Evolutionary conservation across 2,113 vertebrate species (phyloP).

Genomic region (Tringa solitaria): DNA sequence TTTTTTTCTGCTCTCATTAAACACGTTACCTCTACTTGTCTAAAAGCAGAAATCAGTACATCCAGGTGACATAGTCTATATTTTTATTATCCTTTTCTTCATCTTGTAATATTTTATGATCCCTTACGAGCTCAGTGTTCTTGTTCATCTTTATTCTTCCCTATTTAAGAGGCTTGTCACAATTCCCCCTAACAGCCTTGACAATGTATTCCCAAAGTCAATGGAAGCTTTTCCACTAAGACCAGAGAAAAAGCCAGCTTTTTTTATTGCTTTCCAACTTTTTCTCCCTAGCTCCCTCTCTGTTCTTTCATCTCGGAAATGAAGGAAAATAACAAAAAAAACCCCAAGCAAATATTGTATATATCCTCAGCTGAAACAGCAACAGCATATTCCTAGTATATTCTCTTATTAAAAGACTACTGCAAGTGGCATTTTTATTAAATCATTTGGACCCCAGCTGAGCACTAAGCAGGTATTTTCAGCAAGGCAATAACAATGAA

Average conservation of each 20-base stretch:
- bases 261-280: not conserved
- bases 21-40: not conserved
- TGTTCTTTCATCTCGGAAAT: not conserved
- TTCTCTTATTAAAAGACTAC: not conserved
- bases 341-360: not conserved
- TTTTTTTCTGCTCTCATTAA: not conserved
- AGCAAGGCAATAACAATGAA: not conserved
- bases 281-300: not conserved
- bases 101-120: not conserved
- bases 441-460: not conserved
- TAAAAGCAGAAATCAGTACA: not conserved
- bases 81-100: not conserved
- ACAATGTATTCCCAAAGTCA: not conserved
- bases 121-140: fast-evolving
- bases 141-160: not conserved
- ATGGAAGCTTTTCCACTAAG: not conserved
- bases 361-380: not conserved
- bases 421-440: not conserved
- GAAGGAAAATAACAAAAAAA: not conserved
- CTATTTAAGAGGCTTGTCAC: not conserved
- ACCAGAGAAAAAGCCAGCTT: not conserved
- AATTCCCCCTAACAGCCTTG: not conserved
- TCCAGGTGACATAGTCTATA: not conserved
- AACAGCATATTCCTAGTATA: not conserved
- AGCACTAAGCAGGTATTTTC: not conserved